Percentiles rank a stretch among this genome's conserved stretches.
Conservation (phyloP, 2,113 vertebrate species). For the Kobus ellipsiprymnus region DNA sequence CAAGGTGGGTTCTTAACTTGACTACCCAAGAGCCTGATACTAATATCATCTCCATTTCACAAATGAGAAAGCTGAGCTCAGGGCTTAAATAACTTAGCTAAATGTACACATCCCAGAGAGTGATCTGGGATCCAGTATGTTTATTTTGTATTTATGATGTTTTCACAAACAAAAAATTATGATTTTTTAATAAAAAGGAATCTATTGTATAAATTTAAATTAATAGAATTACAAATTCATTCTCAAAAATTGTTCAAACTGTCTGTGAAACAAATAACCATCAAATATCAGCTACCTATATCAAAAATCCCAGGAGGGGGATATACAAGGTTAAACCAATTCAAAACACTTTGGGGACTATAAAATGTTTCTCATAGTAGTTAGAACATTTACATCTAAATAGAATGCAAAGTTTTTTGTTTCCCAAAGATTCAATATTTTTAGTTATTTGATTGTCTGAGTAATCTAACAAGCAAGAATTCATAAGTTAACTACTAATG, state of each 20-base stretch:
- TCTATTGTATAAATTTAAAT: not conserved
- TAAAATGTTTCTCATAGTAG: not conserved
- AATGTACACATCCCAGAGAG: not conserved
- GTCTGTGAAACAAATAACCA: not conserved
- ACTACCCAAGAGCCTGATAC: not conserved
- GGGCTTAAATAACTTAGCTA: not conserved
- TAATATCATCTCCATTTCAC: not conserved
- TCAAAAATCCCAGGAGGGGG: not conserved
- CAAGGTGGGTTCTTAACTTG: not conserved
- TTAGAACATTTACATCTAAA: not conserved
- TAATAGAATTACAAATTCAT: not conserved
- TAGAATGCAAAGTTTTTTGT: not conserved
- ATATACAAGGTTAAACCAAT: not conserved
- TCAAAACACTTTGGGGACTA: not conserved
- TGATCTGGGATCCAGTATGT: not conserved
- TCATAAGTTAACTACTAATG: not conserved
- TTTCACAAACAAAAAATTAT: not conserved
- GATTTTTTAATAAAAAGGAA: not conserved
- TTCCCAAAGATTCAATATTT: not conserved
- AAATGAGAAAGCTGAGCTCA: not conserved
- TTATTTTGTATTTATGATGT: not conserved
- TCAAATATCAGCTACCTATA: not conserved
- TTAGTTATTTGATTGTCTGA: not conserved
- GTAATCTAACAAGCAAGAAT: not conserved
- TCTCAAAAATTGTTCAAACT: not conserved